phyloP scores from a whole-genome alignment of 53 echinoderm and acorn worm species.

The Holothuria scabra region DNA sequence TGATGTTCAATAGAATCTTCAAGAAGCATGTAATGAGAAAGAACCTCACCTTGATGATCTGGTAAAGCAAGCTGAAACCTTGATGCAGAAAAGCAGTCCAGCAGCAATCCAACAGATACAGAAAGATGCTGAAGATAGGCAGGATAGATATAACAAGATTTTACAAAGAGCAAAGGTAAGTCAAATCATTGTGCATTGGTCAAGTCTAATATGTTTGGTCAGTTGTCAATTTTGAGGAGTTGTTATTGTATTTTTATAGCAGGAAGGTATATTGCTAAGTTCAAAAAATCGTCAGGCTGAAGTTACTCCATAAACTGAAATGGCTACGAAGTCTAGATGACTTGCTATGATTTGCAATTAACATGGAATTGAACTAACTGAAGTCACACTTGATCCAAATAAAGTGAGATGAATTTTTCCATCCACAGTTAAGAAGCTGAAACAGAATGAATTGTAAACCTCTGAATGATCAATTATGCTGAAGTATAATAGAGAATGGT shows the following conservation, averaged over 20 bases:
- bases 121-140: neutral
- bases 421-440: no score
- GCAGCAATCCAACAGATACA: neutral
- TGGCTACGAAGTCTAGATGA: no score
- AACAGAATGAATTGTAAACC: no score
- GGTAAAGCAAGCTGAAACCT: neutral
- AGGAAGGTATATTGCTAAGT: no score
- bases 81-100: neutral
- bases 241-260: neutral
- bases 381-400: no score
- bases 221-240: neutral
- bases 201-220: neutral
- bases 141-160: neutral
- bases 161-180: slow-evolving; percentile 15
- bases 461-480: no score
- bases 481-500: no score
- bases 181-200: neutral
- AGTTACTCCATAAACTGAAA: no score
- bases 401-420: no score
- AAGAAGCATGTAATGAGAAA: neutral
- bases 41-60: slow-evolving; percentile 3
- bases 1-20: slow-evolving; percentile 16
- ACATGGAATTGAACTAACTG: no score
- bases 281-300: no score
- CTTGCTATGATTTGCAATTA: no score